Evolutionary conservation across 2,888 invertebrate species (phyloP).

Genomic region (Mimumesa dahlbomi): DNA sequence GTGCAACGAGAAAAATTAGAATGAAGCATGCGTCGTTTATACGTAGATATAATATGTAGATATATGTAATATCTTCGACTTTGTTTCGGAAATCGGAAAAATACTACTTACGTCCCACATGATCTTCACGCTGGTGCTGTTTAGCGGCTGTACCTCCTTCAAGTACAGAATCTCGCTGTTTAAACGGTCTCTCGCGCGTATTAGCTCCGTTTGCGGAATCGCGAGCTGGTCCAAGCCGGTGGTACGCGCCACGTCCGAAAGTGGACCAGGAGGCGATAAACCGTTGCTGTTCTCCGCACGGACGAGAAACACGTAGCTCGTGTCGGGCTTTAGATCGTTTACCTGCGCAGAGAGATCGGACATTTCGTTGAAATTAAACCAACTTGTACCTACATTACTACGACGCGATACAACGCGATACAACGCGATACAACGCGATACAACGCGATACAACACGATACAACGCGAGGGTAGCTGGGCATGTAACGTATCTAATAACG

Average conservation of each 20-base stretch:
- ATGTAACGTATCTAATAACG: too few species aligned
- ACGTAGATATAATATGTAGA: too few species aligned
- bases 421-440: too few species aligned
- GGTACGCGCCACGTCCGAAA: slow-evolving; percentile 88
- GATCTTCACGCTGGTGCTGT: slow-evolving; percentile 89
- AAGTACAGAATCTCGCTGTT: slow-evolving; percentile 91
- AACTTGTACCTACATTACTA: too few species aligned
- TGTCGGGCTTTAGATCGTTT: slow-evolving; percentile 87
- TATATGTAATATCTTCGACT: too few species aligned
- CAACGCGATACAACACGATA: too few species aligned
- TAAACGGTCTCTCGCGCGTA: slow-evolving; percentile 88
- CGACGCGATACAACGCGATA: too few species aligned
- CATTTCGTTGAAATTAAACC: too few species aligned
- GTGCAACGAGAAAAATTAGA: too few species aligned
- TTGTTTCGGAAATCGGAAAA: too few species aligned
- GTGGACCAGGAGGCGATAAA: slow-evolving; percentile 89
- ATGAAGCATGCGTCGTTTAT: too few species aligned
- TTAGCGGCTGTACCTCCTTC: slow-evolving; percentile 85
- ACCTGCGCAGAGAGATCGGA: slow-evolving; percentile 82
- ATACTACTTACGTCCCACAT: slow-evolving; percentile 92
- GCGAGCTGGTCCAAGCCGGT: slow-evolving; percentile 84
- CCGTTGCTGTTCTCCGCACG: slow-evolving; percentile 93
- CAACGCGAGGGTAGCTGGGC: too few species aligned
- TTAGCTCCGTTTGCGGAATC: slow-evolving; percentile 88
- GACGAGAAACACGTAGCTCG: slow-evolving; percentile 92